phyloP scores from a whole-genome alignment of 2,797 vertebrate genomes.

The Chloroceryle inda region DNA sequence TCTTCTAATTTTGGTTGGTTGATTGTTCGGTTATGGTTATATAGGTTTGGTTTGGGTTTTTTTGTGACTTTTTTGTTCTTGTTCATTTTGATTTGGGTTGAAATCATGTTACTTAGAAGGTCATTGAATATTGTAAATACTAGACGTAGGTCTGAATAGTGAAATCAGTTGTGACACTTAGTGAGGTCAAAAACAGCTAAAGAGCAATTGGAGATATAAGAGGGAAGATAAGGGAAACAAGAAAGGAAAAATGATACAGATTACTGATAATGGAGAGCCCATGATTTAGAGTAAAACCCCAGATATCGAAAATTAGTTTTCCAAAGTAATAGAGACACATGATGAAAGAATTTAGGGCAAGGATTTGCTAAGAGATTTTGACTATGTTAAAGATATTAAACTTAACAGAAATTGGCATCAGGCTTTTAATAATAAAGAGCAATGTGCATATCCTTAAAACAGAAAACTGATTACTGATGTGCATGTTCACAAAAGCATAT shows the following conservation, averaged over 20 bases:
- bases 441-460: background rate
- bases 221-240: background rate
- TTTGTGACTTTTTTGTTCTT: background rate
- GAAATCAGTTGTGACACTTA: background rate
- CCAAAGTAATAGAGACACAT: background rate
- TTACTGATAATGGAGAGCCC: background rate
- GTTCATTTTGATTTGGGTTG: background rate
- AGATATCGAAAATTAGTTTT: background rate
- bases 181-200: background rate
- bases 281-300: background rate
- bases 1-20: background rate
- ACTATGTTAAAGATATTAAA: background rate
- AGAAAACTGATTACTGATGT: background rate
- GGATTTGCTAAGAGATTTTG: background rate
- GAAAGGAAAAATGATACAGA: background rate
- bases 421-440: background rate
- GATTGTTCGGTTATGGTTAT: rapidly evolving
- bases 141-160: background rate
- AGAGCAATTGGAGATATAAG: background rate
- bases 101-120: background rate
- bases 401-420: background rate
- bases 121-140: background rate
- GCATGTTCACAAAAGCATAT: rapidly evolving
- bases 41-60: rapidly evolving
- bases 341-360: background rate